Evolutionary conservation across 2,888 invertebrate genomes (phyloP), one percentile per base, ranked within the genome.

Genomic region (Hypsopygia costalis): DNA sequence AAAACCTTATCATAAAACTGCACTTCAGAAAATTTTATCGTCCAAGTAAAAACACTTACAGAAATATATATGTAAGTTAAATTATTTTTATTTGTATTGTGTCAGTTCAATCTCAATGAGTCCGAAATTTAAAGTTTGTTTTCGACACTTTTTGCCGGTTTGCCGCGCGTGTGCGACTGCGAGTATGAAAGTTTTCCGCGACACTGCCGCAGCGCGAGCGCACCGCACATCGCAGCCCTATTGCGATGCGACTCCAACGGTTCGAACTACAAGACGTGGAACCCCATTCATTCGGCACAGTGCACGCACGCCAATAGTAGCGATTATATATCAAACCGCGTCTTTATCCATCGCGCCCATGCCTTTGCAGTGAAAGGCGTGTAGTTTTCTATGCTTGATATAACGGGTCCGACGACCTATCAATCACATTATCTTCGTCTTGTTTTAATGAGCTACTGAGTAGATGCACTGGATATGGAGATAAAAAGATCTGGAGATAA

Each of bases 1-100:
- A n/a, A 72, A 67, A 67, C 52, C 62, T 69, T 66, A 65, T 67
- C 66, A 52, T 49, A 51, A 16, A 54, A 51, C 48, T 54, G 39
- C 55, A 53, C 55, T 46, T 29, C 29, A 49, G n/a, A 6, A 25
- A 25, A 25, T 25, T 3, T 25, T 25, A 25, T 25, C n/a, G 25
- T 5, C 6, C 36, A 30, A 28, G 10, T 35, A 36, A 30, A 12
- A 29, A 37, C 11, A 11, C 21, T 9, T n/a, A n/a, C n/a, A n/a
- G n/a, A n/a, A n/a, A n/a, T n/a, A n/a, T n/a, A n/a, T n/a, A n/a
- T n/a, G n/a, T n/a, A n/a, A n/a, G n/a, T n/a, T n/a, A n/a, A n/a
- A n/a, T n/a, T n/a, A n/a, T n/a, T n/a, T n/a, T n/a, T n/a, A n/a
- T n/a, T n/a, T n/a, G n/a, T n/a, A n/a, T n/a, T n/a, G n/a, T n/a